A percentile compares a stretch with the other conserved stretches of the same genome.
Evolutionary conservation across 2,888 invertebrate genomes (phyloP).

Genomic region (Yponomeuta malinellus): DNA sequence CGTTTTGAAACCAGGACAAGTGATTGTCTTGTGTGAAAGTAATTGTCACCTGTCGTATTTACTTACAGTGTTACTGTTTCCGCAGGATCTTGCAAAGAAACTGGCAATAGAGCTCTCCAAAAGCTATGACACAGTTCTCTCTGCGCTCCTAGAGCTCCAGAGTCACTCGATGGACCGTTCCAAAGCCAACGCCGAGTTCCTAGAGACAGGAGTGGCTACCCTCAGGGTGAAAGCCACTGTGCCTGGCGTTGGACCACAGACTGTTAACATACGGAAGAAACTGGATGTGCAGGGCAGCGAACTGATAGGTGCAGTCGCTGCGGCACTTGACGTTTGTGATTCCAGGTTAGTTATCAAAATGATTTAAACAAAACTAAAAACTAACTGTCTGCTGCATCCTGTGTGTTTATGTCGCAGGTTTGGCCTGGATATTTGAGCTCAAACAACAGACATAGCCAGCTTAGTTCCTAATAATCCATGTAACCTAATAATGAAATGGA

Average conservation of each 20-base stretch:
- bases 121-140: slow-evolving; percentile 63
- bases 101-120: slow-evolving; percentile 75
- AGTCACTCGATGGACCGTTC: slow-evolving; percentile 82
- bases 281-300: slow-evolving; percentile 72
- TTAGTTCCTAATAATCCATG: no score
- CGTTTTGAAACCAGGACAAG: no score
- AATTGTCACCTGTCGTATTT: background rate
- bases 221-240: slow-evolving; percentile 80
- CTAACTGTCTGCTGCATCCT: background rate
- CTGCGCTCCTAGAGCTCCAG: slow-evolving; percentile 79
- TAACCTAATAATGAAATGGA: no score
- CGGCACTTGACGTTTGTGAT: slow-evolving; percentile 51
- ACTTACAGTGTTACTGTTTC: background rate
- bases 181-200: slow-evolving; percentile 80
- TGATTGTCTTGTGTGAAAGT: no score
- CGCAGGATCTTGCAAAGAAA: slow-evolving; percentile 77
- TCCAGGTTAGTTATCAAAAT: slow-evolving; percentile 47
- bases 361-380: background rate
- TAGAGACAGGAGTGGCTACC: slow-evolving; percentile 83
- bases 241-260: slow-evolving; percentile 63
- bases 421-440: no score
- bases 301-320: slow-evolving; percentile 71
- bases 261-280: slow-evolving; percentile 73
- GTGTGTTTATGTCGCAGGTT: no score
- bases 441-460: no score